Evolutionary conservation across 2,797 vertebrate genomes (phyloP), one percentile per base, ranked within the genome.

Genomic region (Macropus fuliginosus): DNA sequence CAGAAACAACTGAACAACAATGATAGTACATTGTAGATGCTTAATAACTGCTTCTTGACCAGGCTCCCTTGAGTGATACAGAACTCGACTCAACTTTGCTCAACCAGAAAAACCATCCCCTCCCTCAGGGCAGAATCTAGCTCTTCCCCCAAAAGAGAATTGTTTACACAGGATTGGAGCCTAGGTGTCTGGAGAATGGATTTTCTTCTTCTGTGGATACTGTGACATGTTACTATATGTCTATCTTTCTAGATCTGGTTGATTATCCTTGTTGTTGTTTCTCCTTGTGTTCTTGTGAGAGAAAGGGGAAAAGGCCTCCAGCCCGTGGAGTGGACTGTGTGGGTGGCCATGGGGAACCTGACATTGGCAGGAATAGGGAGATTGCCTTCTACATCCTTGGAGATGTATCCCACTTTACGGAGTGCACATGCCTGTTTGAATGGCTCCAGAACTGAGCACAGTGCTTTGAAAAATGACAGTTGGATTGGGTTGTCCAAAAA

Each of bases 371-470:
- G 40, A 81, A 81, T 46, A 46, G 40, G 24, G 4, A 16, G 14
- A 34, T 66, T 81, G 40, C n/a, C 24, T 81, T 46, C 40, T 81
- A 3, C 3, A 10, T 46, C 74, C 40, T 24, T 24, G 40, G 40
- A 24, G 40, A 46, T 9, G 34, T 46, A 40, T 10, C 74, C n/a
- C 2, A 9, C 18, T 81, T 46, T 3, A 46, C 3, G 1, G 40
- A 10, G n/a, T 3, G 10, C n/a, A 24, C 21, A 0, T 8, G 21
- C 24, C 18, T 16, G 1, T 34, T n/a, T 34, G 4, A n/a, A 16
- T n/a, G 14, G 62, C 62, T 34, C 62, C 34, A 16, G 34, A 66
- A 66, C 13, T 18, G 46, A 81, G 21, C 66, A 40, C 21, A 10
- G n/a, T 9, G n/a, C 74, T 81, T 46, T 81, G n/a, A 81, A 10